phyloP scores from a whole-genome alignment of 2,113 vertebrate genomes.

The Xyrauchen texanus region DNA sequence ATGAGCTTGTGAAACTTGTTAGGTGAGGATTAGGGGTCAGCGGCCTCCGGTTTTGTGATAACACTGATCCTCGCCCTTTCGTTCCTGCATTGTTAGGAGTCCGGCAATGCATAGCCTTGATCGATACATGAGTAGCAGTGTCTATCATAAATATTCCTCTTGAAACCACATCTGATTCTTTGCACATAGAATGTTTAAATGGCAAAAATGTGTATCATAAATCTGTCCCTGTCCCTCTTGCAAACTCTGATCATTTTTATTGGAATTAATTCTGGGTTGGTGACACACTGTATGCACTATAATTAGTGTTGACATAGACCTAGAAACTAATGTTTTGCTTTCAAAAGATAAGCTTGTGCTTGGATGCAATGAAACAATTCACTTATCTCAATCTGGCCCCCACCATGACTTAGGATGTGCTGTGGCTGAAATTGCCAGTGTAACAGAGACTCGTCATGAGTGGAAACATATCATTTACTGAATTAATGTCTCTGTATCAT shows the following conservation, averaged over 20 bases:
- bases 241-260: not conserved
- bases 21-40: not conserved
- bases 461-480: too few species aligned
- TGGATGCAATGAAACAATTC: too few species aligned
- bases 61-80: too few species aligned
- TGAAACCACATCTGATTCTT: not conserved
- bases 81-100: too few species aligned
- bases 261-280: too few species aligned
- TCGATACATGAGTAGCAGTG: not conserved
- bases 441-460: too few species aligned
- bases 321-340: too few species aligned
- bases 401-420: not conserved
- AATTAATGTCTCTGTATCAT: not conserved
- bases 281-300: not conserved
- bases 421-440: not conserved
- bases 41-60: too few species aligned
- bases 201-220: not conserved
- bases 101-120: not conserved
- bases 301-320: not conserved
- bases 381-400: not conserved
- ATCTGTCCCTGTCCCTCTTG: too few species aligned
- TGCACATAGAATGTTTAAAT: not conserved
- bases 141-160: not conserved
- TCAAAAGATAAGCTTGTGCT: not conserved
- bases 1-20: not conserved